A percentile compares a stretch with the other conserved stretches of the same genome.
Conservation (phyloP, 2,797 vertebrate genomes). For the Cirrhinus molitorella region DNA sequence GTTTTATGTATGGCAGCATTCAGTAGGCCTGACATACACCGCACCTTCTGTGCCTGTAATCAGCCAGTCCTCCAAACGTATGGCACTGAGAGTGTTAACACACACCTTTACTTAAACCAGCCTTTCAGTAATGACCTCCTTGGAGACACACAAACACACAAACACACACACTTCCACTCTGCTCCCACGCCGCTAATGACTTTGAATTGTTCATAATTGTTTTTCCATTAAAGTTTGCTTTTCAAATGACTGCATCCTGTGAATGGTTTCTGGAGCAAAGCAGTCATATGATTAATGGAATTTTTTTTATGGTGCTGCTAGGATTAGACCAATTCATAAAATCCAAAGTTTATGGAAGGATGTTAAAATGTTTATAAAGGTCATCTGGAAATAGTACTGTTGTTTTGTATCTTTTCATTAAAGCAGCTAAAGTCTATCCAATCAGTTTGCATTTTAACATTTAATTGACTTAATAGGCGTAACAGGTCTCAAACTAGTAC, state of each 20-base stretch:
- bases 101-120: slow-evolving; percentile 55
- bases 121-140: slow-evolving; percentile 43
- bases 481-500: too few species aligned
- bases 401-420: neutral
- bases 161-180: slow-evolving; percentile 42
- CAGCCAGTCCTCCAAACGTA: slow-evolving; percentile 10
- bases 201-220: slow-evolving; percentile 74
- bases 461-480: neutral
- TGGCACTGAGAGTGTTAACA: slow-evolving; percentile 5
- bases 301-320: slow-evolving; percentile 6
- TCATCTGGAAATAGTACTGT: neutral
- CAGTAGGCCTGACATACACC: slow-evolving; percentile 56
- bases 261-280: slow-evolving; percentile 19
- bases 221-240: slow-evolving; percentile 64
- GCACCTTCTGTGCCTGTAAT: neutral
- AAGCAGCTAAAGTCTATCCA: neutral
- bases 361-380: neutral
- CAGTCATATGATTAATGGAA: neutral
- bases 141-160: slow-evolving; percentile 44
- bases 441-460: neutral
- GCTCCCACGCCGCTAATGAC: slow-evolving; percentile 67
- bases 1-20: slow-evolving; percentile 72
- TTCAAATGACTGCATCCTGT: slow-evolving; percentile 56
- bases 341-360: slow-evolving; percentile 3
- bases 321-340: slow-evolving; percentile 2